Evolutionary conservation across 2,797 vertebrate genomes (phyloP).

Genomic region (Enteromius mattozi): DNA sequence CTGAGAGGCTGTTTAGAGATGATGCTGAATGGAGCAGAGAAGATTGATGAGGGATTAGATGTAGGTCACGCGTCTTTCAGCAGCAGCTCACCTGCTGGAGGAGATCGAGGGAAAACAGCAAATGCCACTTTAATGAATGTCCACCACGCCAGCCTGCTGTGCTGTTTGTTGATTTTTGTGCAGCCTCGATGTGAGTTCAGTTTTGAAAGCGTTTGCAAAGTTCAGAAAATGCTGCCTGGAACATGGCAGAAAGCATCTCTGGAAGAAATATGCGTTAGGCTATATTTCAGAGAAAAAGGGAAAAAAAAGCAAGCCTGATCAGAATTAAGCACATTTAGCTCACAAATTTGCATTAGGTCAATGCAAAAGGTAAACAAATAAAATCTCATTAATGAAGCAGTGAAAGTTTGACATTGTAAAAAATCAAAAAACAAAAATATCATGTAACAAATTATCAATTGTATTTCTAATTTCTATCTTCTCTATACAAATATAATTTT

Average conservation of each 20-base stretch:
- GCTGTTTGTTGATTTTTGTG: neutral
- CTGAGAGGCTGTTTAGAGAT: conserved; percentile 61
- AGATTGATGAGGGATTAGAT: conserved; percentile 75
- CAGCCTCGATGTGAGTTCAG: neutral
- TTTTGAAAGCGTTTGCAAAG: conserved; percentile 5
- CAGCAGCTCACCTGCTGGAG: conserved; percentile 52
- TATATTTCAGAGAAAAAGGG: neutral
- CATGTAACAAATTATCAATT: neutral
- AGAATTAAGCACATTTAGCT: neutral
- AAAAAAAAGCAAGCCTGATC: no score
- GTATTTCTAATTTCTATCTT: conserved; percentile 24
- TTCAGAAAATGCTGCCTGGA: conserved; percentile 11
- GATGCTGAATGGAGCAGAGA: conserved; percentile 61
- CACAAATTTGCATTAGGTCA: neutral
- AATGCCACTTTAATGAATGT: conserved; percentile 25
- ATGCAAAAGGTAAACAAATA: neutral
- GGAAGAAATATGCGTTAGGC: neutral
- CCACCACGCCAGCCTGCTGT: neutral
- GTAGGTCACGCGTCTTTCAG: conserved; percentile 64
- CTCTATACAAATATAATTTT: conserved; percentile 1
- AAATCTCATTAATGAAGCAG: neutral
- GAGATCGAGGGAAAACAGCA: conserved; percentile 36
- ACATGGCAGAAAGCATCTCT: neutral
- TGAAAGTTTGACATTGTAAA: neutral
- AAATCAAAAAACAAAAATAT: neutral